phyloP scores from a whole-genome alignment of 1,140 invertebrate species.

The Charaxes varanes region DNA sequence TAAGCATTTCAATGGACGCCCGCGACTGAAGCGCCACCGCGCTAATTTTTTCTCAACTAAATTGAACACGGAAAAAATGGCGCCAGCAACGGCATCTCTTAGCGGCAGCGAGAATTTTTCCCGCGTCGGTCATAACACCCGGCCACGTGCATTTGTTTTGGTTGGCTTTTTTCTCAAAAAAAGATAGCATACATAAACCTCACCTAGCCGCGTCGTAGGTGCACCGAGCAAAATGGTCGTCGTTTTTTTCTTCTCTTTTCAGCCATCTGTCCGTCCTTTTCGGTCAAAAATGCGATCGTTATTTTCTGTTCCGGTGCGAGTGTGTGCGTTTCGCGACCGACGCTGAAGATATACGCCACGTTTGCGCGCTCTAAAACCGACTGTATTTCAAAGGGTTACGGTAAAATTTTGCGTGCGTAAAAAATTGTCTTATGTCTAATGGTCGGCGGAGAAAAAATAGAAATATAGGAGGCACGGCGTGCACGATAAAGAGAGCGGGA shows the following conservation, averaged over 20 bases:
- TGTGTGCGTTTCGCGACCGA: conserved; percentile 59
- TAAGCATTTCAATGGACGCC: conserved; percentile 7
- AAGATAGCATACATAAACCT: conserved; percentile 68
- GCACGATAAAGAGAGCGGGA: conserved; percentile 72
- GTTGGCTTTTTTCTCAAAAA: conserved; percentile 69
- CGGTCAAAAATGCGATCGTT: conserved; percentile 74
- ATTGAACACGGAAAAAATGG: conserved; percentile 47
- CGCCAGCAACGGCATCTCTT: conserved; percentile 67
- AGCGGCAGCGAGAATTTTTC: conserved; percentile 58
- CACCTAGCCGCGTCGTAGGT: conserved; percentile 61
- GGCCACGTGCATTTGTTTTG: conserved; percentile 74
- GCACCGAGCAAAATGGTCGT: conserved; percentile 72
- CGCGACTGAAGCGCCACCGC: conserved; percentile 48
- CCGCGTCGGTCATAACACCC: conserved; percentile 66
- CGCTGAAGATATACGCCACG: conserved; percentile 45
- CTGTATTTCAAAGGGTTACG: conserved; percentile 7
- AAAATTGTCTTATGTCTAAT: conserved; percentile 62
- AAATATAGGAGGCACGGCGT: conserved; percentile 71
- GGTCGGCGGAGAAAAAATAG: conserved; percentile 68
- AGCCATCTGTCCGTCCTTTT: conserved; percentile 73
- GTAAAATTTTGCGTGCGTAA: conserved; percentile 21
- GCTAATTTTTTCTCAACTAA: conserved; percentile 61
- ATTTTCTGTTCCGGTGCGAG: conserved; percentile 70
- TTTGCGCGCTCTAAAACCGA: conserved; percentile 12
- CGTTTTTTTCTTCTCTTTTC: conserved; percentile 74